Percentiles rank a stretch among this genome's conserved stretches.
Conservation (phyloP, 1,140 invertebrate genomes). For the Heliconius eleuchia region DNA sequence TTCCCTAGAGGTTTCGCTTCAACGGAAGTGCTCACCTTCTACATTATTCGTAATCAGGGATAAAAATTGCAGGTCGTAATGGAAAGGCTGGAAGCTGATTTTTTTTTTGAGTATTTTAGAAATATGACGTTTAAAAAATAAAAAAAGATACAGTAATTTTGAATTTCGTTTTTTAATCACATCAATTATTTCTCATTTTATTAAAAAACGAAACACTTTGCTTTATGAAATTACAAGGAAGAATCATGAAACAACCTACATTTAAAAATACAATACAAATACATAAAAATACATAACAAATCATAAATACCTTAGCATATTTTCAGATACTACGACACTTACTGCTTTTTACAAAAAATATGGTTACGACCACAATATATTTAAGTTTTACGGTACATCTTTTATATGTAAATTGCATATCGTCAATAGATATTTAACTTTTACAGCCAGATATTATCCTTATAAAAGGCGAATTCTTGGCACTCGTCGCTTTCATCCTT, state of each 20-base stretch:
- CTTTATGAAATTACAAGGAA: too few species aligned
- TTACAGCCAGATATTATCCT: conserved; percentile 71
- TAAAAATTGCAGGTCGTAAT: conserved; percentile 52
- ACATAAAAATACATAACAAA: too few species aligned
- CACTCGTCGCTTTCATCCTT: conserved; percentile 75
- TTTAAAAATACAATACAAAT: too few species aligned
- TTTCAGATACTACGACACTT: too few species aligned
- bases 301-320: too few species aligned
- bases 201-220: too few species aligned
- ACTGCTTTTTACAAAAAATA: neutral
- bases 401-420: conserved; percentile 2
- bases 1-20: conserved; percentile 58
- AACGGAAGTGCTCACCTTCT: conserved; percentile 56
- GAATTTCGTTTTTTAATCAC: too few species aligned
- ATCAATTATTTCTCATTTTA: too few species aligned
- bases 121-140: too few species aligned
- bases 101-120: neutral
- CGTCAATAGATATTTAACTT: conserved; percentile 59
- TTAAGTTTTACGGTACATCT: neutral
- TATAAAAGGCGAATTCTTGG: conserved; percentile 72
- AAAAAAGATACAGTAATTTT: too few species aligned
- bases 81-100: conserved; percentile 20
- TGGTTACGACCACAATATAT: neutral
- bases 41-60: conserved; percentile 52
- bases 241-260: too few species aligned